A percentile compares a stretch with the other conserved stretches of the same genome.
Evolutionary conservation across 2,113 vertebrate genomes (phyloP).

Genomic region (Passer montanus): DNA sequence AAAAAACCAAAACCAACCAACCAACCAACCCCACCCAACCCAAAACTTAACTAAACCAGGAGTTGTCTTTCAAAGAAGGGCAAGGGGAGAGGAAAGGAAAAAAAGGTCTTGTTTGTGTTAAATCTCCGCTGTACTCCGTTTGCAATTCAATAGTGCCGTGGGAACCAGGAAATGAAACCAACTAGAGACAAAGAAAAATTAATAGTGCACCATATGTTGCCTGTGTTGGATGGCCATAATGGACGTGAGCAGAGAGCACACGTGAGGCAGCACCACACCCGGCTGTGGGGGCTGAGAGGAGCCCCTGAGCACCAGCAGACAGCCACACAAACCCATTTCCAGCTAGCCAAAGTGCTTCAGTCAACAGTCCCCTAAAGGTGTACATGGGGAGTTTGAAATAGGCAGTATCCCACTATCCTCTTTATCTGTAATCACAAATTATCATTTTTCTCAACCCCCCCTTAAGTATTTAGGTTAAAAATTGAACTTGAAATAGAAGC

Average conservation of each 20-base stretch:
- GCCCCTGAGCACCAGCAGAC: neutral
- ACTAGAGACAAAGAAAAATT: conserved; percentile 46
- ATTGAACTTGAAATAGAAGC: neutral
- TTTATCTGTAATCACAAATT: neutral
- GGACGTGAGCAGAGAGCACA: neutral
- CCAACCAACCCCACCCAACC: neutral
- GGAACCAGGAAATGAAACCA: conserved; percentile 57
- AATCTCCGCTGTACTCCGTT: conserved; percentile 5
- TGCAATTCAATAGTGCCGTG: conserved; percentile 40
- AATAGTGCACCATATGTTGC: conserved; percentile 42
- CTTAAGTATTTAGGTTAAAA: neutral
- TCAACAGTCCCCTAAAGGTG: neutral
- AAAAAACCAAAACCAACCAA: neutral
- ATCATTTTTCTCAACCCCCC: neutral
- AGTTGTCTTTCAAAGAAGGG: neutral
- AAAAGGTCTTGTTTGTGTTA: conserved; percentile 36
- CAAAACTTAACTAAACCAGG: neutral
- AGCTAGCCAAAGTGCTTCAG: neutral
- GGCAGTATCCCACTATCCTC: neutral
- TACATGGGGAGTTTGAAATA: neutral
- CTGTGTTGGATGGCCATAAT: neutral
- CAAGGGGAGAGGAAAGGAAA: neutral
- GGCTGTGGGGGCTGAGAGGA: neutral
- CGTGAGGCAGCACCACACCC: neutral
- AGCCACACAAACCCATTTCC: neutral